phyloP scores from a whole-genome alignment of 64 coral and sea anemone species.

The Anthopleura sola region DNA sequence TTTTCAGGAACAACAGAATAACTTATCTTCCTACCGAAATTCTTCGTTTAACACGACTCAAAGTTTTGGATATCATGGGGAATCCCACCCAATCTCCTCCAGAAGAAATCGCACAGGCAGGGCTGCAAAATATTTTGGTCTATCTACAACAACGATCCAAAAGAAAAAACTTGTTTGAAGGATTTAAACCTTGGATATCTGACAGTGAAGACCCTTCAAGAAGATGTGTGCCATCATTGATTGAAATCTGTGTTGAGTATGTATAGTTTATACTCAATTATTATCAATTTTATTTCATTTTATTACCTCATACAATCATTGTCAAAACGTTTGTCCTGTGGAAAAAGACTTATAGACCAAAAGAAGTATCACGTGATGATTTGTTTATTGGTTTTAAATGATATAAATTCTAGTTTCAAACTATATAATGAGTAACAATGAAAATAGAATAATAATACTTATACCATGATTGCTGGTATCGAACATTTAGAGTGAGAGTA shows the following conservation, averaged over 20 bases:
- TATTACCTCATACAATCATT: too few species aligned
- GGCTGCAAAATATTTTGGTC: conserved; percentile 5
- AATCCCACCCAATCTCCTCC: conserved; percentile 33
- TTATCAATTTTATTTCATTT: too few species aligned
- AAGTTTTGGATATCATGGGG: not conserved
- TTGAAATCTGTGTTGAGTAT: not conserved
- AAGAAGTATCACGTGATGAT: too few species aligned
- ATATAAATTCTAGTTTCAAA: too few species aligned
- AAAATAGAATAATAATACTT: too few species aligned
- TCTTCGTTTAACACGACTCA: conserved; percentile 20
- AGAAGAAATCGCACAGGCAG: conserved; percentile 14
- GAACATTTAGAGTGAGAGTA: too few species aligned
- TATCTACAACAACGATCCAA: conserved; percentile 25
- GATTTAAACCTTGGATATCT: conserved; percentile 14
- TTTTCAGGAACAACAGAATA: conserved; percentile 26
- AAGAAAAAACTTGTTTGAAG: conserved; percentile 32
- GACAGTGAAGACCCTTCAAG: not conserved
- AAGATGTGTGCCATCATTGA: not conserved
- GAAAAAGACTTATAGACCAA: too few species aligned
- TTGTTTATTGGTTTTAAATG: too few species aligned
- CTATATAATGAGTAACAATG: too few species aligned
- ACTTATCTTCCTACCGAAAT: conserved; percentile 38
- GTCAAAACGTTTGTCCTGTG: too few species aligned
- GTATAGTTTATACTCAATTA: too few species aligned
- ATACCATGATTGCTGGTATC: too few species aligned